Conservation (phyloP, 2,113 vertebrate species). For the Plestiodon gilberti region DNA sequence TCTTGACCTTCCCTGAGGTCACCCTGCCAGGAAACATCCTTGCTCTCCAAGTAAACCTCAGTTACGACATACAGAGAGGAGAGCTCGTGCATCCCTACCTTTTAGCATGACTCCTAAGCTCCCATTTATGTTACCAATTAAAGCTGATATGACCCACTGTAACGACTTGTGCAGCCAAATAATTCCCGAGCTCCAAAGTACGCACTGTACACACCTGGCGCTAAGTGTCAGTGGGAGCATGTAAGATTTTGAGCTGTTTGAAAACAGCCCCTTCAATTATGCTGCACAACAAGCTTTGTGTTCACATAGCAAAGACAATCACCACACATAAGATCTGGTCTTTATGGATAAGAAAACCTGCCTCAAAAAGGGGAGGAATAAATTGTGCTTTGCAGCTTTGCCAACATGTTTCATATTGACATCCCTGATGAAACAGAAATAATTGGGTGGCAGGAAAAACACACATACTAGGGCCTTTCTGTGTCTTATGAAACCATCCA, state of each 20-base stretch:
- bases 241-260: not conserved
- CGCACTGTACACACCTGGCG: not conserved
- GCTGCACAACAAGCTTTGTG: not conserved
- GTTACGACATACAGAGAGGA: not conserved
- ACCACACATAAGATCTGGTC: not conserved
- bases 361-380: not conserved
- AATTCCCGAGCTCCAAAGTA: conserved; percentile 7
- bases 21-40: not conserved
- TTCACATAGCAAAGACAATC: not conserved
- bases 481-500: conserved; percentile 56
- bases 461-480: not conserved
- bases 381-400: not conserved
- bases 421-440: not conserved
- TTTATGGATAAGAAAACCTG: not conserved
- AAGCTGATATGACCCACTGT: not conserved
- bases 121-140: conserved; percentile 28
- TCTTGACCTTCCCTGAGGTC: not conserved
- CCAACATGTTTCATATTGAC: accelerated
- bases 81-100: not conserved
- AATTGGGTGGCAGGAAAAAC: not conserved
- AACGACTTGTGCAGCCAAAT: not conserved
- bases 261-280: not conserved
- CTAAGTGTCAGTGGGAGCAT: not conserved
- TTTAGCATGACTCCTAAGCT: not conserved
- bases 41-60: accelerated